Evolutionary conservation across 2,797 vertebrate genomes (phyloP), one percentile per base, ranked within the genome.

Genomic region (Pipistrellus nathusii): DNA sequence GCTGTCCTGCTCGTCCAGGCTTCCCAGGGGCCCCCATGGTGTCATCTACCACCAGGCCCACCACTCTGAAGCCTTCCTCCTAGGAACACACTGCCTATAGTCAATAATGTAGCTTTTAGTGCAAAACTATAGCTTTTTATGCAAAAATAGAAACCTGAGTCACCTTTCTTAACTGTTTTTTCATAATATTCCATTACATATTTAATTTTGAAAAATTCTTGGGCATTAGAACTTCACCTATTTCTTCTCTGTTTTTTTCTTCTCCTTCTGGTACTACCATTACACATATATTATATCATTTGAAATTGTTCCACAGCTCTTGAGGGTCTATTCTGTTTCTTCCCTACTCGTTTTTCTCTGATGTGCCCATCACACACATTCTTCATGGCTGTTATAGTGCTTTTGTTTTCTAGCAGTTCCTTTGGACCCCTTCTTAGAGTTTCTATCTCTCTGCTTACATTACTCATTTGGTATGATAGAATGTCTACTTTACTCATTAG

Each of bases 201-300:
- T 87, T 90, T 92, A 64, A 57, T 72, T 94, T 81, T 86, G 44
- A 48, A 35, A 91, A 53, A 30, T 35, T 64, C 17, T 91, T 81
- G 55, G 23, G 18, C 25, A 53, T 9, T 48, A 55, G 53, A 71
- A 51, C 15, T 88, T 91, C 18, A 68, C 21, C 7, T 68, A 32
- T 62, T 62, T 89, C n/a, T 69, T 44, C 48, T 44, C 48, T 48
- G 46, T 71, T 62, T 21, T 21, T 85, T n/a, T 44, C 51, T 32
- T 44, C 59, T 32, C 13, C 30, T 92, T 64, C 53, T 68, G 41
- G 15, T 73, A 83, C 92, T 92, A 82, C 57, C 91, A 21, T 83
- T 76, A 55, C 3, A 71, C 3, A 1, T 68, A 25, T 80, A 38
- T 75, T 46, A 46, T 8, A 59, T 9, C 10, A 78, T 72, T 87